Evolutionary conservation across 2,113 vertebrate species (phyloP).

Genomic region (Vombatus ursinus): DNA sequence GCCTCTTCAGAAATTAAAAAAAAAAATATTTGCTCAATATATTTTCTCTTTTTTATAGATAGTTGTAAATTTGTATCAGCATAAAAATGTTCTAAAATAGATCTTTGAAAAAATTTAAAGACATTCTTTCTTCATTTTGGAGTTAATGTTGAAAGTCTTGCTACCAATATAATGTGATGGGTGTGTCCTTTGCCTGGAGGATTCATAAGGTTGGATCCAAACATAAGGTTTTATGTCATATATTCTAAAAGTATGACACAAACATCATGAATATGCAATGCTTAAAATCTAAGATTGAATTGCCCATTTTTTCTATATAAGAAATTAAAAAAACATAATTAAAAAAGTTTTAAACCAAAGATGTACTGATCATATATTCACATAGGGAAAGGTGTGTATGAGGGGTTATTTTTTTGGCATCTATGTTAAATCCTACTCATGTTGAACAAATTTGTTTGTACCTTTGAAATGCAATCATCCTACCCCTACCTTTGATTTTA

Average conservation of each 20-base stretch:
- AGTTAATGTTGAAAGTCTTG: conserved; percentile 14
- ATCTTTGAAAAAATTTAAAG: conserved; percentile 60
- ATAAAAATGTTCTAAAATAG: not conserved
- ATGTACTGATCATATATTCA: not conserved
- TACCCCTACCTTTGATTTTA: conserved; percentile 70
- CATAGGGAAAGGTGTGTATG: not conserved
- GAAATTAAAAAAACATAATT: not conserved
- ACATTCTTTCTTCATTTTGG: conserved; percentile 40
- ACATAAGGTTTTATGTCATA: not conserved
- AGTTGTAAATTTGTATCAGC: not conserved
- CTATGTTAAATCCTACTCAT: conserved; percentile 54
- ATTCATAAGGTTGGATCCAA: conserved; percentile 21
- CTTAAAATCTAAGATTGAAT: not conserved
- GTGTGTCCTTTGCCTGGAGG: conserved; percentile 70
- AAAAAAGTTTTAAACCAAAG: not conserved
- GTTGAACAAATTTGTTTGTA: conserved; percentile 73
- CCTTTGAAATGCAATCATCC: conserved; percentile 43
- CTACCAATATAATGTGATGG: conserved; percentile 60
- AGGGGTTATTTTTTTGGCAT: not conserved
- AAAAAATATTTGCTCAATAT: not conserved
- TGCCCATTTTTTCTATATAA: not conserved
- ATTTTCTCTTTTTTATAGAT: conserved; percentile 5
- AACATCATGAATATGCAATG: not conserved
- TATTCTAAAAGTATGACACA: not conserved
- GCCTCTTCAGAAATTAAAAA: fast-evolving